A percentile compares a stretch with the other conserved stretches of the same genome.
Evolutionary conservation across 2,888 invertebrate genomes (phyloP).

Genomic region (Fissipunctia ypsillon): DNA sequence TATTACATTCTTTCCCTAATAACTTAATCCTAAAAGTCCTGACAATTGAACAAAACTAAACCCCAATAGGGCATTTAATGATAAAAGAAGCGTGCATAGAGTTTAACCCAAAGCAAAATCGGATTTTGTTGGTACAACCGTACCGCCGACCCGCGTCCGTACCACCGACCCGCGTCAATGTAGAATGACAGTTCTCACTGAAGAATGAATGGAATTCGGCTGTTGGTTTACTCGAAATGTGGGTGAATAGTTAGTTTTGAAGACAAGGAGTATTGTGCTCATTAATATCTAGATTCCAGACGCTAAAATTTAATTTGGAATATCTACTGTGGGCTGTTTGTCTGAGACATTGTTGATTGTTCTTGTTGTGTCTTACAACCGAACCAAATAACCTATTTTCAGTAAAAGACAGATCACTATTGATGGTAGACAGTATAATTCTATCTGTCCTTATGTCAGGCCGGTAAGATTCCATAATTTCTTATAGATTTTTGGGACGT

Average conservation of each 20-base stretch:
- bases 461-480: too few species aligned
- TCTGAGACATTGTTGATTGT: neutral
- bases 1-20: neutral
- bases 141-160: constrained; percentile 63
- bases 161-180: constrained; percentile 67
- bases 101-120: constrained; percentile 69
- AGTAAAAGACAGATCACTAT: too few species aligned
- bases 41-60: constrained; percentile 35
- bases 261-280: constrained; percentile 45
- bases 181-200: constrained; percentile 53
- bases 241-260: constrained; percentile 53
- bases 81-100: constrained; percentile 67
- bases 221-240: constrained; percentile 59
- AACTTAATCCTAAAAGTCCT: constrained; percentile 9
- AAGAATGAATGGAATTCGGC: constrained; percentile 58
- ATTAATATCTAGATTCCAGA: constrained; percentile 51
- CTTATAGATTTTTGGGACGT: too few species aligned
- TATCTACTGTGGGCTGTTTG: constrained; percentile 7
- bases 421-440: too few species aligned
- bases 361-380: neutral
- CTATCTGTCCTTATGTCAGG: too few species aligned
- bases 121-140: constrained; percentile 67
- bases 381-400: too few species aligned
- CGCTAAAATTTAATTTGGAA: constrained; percentile 44
- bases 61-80: constrained; percentile 38